phyloP scores from a whole-genome alignment of 2,797 vertebrate species.

The Cottoperca gobio region DNA sequence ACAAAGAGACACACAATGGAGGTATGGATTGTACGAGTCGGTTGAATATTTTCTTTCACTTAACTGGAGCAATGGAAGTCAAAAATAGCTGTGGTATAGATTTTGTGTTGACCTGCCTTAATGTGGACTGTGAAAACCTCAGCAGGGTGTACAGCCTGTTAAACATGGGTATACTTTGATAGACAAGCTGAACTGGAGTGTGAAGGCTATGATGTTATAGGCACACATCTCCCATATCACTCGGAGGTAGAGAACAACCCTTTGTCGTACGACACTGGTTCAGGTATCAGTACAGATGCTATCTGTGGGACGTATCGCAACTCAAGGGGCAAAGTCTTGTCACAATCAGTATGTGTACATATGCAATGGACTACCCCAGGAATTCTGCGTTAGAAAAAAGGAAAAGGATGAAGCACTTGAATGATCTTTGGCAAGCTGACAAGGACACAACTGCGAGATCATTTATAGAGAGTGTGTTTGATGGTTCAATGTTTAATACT shows the following conservation, averaged over 20 bases:
- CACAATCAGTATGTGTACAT: not conserved
- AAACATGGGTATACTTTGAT: not conserved
- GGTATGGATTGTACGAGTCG: not conserved
- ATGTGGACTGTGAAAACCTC: not conserved
- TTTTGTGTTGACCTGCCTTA: not conserved
- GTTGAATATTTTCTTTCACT: constrained; percentile 15
- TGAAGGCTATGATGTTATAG: not conserved
- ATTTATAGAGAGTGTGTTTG: not conserved
- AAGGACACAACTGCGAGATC: not conserved
- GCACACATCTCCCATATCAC: constrained; percentile 12
- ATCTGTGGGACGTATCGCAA: constrained; percentile 28
- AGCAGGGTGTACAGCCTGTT: not conserved
- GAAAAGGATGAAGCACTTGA: not conserved
- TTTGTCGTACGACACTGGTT: not conserved
- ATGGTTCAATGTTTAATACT: not conserved
- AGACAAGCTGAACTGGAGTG: not conserved
- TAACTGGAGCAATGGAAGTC: not conserved
- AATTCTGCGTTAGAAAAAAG: not conserved
- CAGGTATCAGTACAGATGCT: not conserved
- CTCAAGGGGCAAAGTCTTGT: constrained; percentile 31
- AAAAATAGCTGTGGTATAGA: not conserved
- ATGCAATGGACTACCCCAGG: not conserved
- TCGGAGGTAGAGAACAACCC: not conserved
- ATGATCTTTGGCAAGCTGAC: not conserved
- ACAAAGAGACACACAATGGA: not conserved